Percentiles rank a stretch among this genome's conserved stretches.
Evolutionary conservation across 2,113 vertebrate genomes (phyloP).

Genomic region (Campylomormyrus numenius): DNA sequence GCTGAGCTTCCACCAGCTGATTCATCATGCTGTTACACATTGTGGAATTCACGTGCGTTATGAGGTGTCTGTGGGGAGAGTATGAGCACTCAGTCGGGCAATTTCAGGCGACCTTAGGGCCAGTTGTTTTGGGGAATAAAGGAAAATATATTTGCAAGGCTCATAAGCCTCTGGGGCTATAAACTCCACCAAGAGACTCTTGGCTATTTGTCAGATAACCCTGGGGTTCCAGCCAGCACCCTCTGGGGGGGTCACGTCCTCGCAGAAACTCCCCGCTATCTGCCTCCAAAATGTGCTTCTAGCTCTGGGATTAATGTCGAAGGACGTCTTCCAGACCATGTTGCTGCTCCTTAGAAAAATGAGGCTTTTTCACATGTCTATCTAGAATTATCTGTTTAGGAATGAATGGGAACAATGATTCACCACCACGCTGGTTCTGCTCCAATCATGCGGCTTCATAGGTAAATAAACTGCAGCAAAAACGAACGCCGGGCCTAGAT

Average conservation of each 20-base stretch:
- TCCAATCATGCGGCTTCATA: not conserved
- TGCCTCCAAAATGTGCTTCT: not conserved
- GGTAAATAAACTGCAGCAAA: not conserved
- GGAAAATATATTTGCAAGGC: slow-evolving; percentile 8
- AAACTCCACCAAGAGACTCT: slow-evolving; percentile 35
- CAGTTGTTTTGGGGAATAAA: slow-evolving; percentile 23
- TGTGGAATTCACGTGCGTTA: not conserved
- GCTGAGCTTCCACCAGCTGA: slow-evolving; percentile 27
- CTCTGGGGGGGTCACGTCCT: slow-evolving; percentile 24
- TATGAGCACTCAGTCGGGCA: slow-evolving; percentile 40
- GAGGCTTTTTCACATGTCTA: slow-evolving; percentile 6
- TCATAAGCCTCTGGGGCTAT: slow-evolving; percentile 27
- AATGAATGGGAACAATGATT: not conserved
- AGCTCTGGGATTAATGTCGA: slow-evolving; percentile 5
- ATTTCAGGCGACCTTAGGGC: slow-evolving; percentile 36
- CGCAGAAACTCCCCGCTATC: not conserved
- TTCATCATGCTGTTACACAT: slow-evolving; percentile 29
- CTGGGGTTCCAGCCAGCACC: slow-evolving; percentile 20
- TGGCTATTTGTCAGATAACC: slow-evolving; percentile 37
- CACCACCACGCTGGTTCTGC: not conserved
- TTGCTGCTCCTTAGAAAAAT: slow-evolving; percentile 28
- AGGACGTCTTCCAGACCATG: slow-evolving; percentile 45
- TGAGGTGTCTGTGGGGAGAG: slow-evolving; percentile 29
- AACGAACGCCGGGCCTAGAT: not conserved
- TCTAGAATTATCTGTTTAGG: not conserved